These are phyloP conservation scores for Vulpes ferrilata DNA, from an alignment of 2,113 vertebrate species.

Conservation along the genomic window DNA sequence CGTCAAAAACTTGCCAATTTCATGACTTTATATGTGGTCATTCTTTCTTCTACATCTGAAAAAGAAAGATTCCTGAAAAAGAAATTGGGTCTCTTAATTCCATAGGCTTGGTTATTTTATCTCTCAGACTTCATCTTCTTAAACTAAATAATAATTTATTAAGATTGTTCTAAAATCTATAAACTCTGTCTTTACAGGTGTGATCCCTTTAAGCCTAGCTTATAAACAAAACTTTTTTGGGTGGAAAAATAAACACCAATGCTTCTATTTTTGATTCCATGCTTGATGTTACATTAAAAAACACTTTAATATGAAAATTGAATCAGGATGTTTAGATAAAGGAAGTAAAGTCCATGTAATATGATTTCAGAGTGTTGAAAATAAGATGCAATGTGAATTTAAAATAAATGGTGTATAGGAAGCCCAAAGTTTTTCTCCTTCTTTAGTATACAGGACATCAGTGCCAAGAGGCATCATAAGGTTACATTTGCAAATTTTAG, in stretches of 20 bases:
- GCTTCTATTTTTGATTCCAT: conserved; percentile 32
- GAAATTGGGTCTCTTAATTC: neutral
- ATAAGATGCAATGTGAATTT: conserved; percentile 56
- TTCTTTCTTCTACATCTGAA: neutral
- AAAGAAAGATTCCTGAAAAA: conserved; percentile 42
- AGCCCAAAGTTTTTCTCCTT: neutral
- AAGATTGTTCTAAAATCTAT: conserved; percentile 18
- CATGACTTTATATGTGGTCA: neutral
- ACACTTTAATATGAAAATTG: conserved; percentile 64
- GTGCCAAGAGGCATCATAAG: neutral
- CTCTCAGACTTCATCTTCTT: neutral
- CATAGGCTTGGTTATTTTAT: neutral
- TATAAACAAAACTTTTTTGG: neutral
- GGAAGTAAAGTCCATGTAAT: conserved; percentile 1
- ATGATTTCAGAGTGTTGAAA: conserved; percentile 58
- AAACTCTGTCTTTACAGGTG: neutral
- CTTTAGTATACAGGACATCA: neutral
- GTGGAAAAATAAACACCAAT: conserved; percentile 20
- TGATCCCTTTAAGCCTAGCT: neutral
- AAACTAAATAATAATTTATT: conserved; percentile 23
- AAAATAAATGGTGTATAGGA: neutral
- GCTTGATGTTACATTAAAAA: conserved; percentile 26
- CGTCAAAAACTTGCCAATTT: neutral
- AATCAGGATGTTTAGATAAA: conserved; percentile 63
- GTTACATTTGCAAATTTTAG: neutral